phyloP scores from a whole-genome alignment of 1,140 invertebrate species.

The Caenorhabditis latens region DNA sequence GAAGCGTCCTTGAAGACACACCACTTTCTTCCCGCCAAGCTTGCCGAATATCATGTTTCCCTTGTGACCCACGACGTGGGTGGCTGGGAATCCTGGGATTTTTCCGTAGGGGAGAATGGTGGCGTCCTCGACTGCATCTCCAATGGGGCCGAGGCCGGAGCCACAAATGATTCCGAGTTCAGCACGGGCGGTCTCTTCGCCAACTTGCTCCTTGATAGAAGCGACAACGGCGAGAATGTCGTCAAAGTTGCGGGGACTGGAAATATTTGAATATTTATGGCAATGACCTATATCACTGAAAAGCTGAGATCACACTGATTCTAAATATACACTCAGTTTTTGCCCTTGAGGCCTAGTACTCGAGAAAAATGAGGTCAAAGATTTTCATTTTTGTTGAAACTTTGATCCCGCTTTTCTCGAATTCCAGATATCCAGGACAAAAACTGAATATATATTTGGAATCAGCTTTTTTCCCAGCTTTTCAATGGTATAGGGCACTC shows the following conservation, averaged over 20 bases:
- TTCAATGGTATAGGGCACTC: not conserved
- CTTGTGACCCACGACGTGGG: slow-evolving; percentile 71
- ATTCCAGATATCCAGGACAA: not conserved
- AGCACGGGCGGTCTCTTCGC: slow-evolving; percentile 43
- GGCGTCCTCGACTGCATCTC: slow-evolving; percentile 68
- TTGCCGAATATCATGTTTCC: slow-evolving; percentile 75
- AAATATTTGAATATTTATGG: slow-evolving; percentile 33
- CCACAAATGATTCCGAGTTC: slow-evolving; percentile 76
- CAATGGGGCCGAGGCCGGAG: slow-evolving; percentile 74
- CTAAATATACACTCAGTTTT: no score
- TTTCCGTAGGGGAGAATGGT: slow-evolving; percentile 71
- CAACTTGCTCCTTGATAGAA: slow-evolving; percentile 61
- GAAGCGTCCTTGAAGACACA: slow-evolving; percentile 77
- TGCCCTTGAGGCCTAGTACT: no score
- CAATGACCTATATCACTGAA: no score
- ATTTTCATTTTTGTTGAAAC: no score
- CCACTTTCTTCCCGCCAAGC: slow-evolving; percentile 70
- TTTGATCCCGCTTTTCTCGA: not conserved
- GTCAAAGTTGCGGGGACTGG: slow-evolving; percentile 74
- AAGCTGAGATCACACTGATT: no score
- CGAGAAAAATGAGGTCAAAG: no score
- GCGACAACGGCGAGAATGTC: slow-evolving; percentile 69
- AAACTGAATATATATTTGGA: not conserved
- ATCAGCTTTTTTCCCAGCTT: not conserved
- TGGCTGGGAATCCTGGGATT: slow-evolving; percentile 75